A percentile compares a stretch with the other conserved stretches of the same genome.
Evolutionary conservation across 2,888 invertebrate genomes (phyloP).

Genomic region (Andrena haemorrhoa): DNA sequence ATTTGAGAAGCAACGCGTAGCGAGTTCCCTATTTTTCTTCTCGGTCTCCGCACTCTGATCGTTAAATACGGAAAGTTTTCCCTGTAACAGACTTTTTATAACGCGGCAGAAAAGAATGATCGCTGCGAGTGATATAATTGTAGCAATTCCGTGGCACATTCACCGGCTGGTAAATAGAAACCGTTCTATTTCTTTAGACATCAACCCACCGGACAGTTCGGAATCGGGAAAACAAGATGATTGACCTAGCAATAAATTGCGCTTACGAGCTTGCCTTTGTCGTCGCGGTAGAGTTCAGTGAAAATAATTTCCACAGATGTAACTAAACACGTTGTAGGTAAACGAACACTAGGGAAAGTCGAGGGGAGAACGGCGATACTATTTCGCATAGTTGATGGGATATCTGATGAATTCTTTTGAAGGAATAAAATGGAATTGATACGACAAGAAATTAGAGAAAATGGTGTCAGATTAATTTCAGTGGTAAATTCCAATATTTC

Average conservation of each 20-base stretch:
- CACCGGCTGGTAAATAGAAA: constrained; percentile 26
- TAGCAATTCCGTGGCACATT: constrained; percentile 41
- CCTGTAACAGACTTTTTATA: constrained; percentile 10
- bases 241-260: constrained; percentile 4
- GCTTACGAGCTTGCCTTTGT: background rate
- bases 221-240: background rate
- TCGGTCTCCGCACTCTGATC: constrained; percentile 4
- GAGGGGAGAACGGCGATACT: no score
- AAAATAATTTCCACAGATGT: constrained; percentile 17
- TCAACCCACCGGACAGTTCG: constrained; percentile 23
- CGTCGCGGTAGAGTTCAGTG: background rate
- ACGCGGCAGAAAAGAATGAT: constrained; percentile 23
- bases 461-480: no score
- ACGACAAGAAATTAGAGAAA: no score
- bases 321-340: background rate
- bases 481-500: no score
- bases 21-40: constrained; percentile 9
- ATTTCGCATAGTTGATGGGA: no score
- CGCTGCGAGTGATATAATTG: constrained; percentile 46
- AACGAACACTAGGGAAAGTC: no score
- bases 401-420: no score
- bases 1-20: constrained; percentile 6
- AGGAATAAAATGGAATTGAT: no score
- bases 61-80: constrained; percentile 52
- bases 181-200: constrained; percentile 12